Evolutionary conservation across 2,113 vertebrate species (phyloP), one percentile per base, ranked within the genome.

Genomic region (Illadopsis cleaveri): DNA sequence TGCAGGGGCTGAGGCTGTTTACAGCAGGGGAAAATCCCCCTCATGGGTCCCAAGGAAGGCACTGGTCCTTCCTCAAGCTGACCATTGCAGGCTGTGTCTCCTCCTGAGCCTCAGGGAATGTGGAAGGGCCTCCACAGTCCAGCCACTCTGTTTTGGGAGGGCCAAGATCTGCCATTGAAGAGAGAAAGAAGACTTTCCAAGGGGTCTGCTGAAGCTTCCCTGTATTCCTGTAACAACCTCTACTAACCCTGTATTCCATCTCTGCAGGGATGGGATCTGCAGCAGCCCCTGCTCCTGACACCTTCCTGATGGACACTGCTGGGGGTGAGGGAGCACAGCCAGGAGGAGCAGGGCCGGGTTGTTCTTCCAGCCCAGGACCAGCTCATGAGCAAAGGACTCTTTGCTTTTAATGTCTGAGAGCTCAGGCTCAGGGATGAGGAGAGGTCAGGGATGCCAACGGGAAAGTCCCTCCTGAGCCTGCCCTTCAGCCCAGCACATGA

Each of bases 241-340:
- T 8, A 12, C 11, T 23, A 37, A 3, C 54, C 14, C 51, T 37
- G 8, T 7, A 25, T 12, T n/a, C 54, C 1, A 5, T 21, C 68
- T 77, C 53, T 61, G 24, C 27, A 48, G n/a, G 4, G 23, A 10
- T 65, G n/a, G 50, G 40, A 57, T 30, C 58, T 61, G 35, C 80
- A 69, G 13, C 56, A 75, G 16, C 10, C 51, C 35, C 62, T 60
- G 40, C 31, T 33, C 35, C 24, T 45, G 75, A n/a, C 58, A 62
- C 37, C 9, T 4, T 37, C n/a, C 30, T 57, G 21, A 20, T 1
- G 4, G 62, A 15, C 30, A 19, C 14, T 0, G 0, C 64, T 25
- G 11, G 21, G 30, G 11, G 5, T 61, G 45, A 61, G 35, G 15
- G 8, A 73, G 33, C 5, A 1, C 13, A 80, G 31, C 53, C 37